Base-by-base conservation (phyloP, 2,113 vertebrate species). In the Rhadina sibilatrix region DNA sequence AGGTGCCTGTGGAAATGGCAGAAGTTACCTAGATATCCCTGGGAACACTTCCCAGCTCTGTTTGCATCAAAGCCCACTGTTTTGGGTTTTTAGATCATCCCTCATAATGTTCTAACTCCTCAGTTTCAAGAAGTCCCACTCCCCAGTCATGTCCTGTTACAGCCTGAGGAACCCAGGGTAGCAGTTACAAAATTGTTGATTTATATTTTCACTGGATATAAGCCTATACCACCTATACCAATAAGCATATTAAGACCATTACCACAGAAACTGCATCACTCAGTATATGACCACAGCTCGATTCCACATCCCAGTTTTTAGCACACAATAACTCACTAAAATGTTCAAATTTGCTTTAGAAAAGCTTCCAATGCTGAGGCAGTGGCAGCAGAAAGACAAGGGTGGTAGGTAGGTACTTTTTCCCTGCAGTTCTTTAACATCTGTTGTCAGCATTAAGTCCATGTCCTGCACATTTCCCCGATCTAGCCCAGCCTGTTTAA, bases 1-100 rank as follows among this genome's bases (percentile, higher is more conserved):
- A 71, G 86, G 33, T 61, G 69, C 30, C 97, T 98, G 64, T 35
- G 33, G 87, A 91, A 96, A 77, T 12, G 25, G 54, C 61, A 78
- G 22, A 91, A 81, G n/a, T 60, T 76, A 60, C 2, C 66, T 57
- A 12, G 50, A 60, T 60, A 44, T 64, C 24, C 35, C 40, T 54
- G 47, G 56, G 35, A 93, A 38, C 16, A 33, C 50, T 37, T 22
- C 52, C 46, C 56, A 63, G 40, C 15, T 82, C 61, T 0, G 0
- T 35, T 74, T 30, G 57, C 42, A 83, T 25, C 37, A n/a, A 52
- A 81, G 42, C 21, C 10, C 1, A 0, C 42, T 52, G 27, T 15
- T 35, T n/a, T 33, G 23, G 57, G 27, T 27, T 77, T 82, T 75
- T 12, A 66, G 18, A 66, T 70, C 31, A 87, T 5, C 13, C 19